Evolutionary conservation across 2,888 invertebrate genomes (phyloP).

Genomic region (Lagria hirta): DNA sequence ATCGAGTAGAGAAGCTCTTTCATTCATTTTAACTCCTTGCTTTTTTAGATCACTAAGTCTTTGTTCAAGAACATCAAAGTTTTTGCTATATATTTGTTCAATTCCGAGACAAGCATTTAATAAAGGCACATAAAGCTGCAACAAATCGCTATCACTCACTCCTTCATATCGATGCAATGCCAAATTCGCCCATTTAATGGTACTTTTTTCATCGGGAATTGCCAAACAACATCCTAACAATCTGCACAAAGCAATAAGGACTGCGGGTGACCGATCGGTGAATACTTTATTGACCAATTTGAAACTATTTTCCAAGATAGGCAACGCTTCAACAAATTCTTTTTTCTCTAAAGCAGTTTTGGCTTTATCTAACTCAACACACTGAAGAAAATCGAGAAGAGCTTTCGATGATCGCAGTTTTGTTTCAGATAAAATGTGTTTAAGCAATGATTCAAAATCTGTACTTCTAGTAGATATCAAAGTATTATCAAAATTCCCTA

Average conservation of each 20-base stretch:
- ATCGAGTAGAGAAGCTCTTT: slow-evolving; percentile 62
- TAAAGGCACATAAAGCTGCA: slow-evolving; percentile 69
- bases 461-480: slow-evolving; percentile 65
- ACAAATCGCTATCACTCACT: slow-evolving; percentile 69
- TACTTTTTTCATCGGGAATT: slow-evolving; percentile 58
- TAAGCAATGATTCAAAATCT: slow-evolving; percentile 66
- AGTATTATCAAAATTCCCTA: slow-evolving; percentile 69
- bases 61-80: slow-evolving; percentile 63
- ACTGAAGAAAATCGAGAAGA: slow-evolving; percentile 66
- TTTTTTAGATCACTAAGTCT: slow-evolving; percentile 64
- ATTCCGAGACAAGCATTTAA: slow-evolving; percentile 68
- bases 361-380: slow-evolving; percentile 64
- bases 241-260: slow-evolving; percentile 67
- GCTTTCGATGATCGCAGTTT: slow-evolving; percentile 61
- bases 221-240: slow-evolving; percentile 63
- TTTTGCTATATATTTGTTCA: slow-evolving; percentile 65
- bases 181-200: slow-evolving; percentile 68
- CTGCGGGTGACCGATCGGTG: slow-evolving; percentile 69
- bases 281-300: slow-evolving; percentile 65
- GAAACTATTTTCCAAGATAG: slow-evolving; percentile 68
- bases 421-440: slow-evolving; percentile 59
- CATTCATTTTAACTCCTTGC: slow-evolving; percentile 67
- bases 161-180: slow-evolving; percentile 71
- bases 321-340: slow-evolving; percentile 63
- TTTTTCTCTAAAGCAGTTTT: slow-evolving; percentile 61